Evolutionary conservation across 2,888 invertebrate species (phyloP).

Genomic region (Chymomyza procnemis): DNA sequence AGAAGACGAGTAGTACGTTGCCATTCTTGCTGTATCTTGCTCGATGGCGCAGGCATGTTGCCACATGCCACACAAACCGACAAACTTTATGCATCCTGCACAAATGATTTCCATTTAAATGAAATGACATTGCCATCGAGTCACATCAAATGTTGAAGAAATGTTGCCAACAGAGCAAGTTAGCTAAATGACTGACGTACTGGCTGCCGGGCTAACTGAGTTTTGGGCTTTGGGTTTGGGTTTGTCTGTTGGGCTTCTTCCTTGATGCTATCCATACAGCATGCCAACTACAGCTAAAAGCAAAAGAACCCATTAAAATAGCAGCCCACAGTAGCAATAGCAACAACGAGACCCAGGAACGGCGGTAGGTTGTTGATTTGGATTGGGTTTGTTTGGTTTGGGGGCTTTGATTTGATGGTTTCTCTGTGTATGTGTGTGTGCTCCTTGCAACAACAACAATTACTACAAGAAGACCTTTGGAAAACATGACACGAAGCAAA

Average conservation of each 20-base stretch:
- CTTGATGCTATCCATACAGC: conserved; percentile 67
- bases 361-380: conserved; percentile 59
- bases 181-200: conserved; percentile 1
- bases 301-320: conserved; percentile 72
- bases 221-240: neutral
- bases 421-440: neutral
- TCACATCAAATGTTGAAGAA: conserved; percentile 48
- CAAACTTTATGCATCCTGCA: conserved; percentile 71
- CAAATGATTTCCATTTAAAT: conserved; percentile 71
- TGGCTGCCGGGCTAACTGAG: conserved; percentile 4
- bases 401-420: conserved; percentile 49
- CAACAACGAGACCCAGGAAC: conserved; percentile 24
- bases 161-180: conserved; percentile 10
- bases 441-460: neutral
- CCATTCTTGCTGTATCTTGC: conserved; percentile 6
- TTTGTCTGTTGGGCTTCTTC: conserved; percentile 43
- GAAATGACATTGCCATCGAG: conserved; percentile 32
- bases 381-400: conserved; percentile 18
- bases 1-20: conserved; percentile 25
- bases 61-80: conserved; percentile 30
- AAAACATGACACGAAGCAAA: conserved; percentile 35
- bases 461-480: neutral
- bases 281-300: conserved; percentile 51
- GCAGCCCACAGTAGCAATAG: conserved; percentile 44
- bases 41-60: conserved; percentile 15